Base-by-base conservation (phyloP, 2,888 invertebrate genomes). In the Agonum fuliginosum region DNA sequence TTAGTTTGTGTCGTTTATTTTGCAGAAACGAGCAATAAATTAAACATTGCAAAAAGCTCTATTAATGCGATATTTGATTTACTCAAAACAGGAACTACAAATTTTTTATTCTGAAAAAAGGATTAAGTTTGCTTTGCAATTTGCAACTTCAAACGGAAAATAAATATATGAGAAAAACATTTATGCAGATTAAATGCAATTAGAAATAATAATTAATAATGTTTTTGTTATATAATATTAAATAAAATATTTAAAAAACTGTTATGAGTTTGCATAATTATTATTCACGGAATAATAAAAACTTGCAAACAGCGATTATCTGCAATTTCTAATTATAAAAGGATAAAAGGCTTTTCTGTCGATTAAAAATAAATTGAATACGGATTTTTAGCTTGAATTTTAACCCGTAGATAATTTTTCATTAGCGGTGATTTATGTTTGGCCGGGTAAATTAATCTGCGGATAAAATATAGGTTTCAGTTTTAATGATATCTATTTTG, bases 1-100 rank as follows among this genome's bases (percentile, higher is more conserved):
- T 54, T 54, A 54, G 54, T 54, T 54, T 54, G 54, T 54, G 24
- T 22, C 54, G 54, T 22, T 54, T 12, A 54, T 54, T 54, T 54
- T 54, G 22, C 20, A 4, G 4, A 8, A n/a, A 24, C 24, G 22
- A 54, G 54, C 22, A 54, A 54, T 54, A 54, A 54, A 54, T 22
- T 54, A 22, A 24, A 54, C 24, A 54, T 54, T 54, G 24, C 54
- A 22, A 54, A 3, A 48, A 3, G 37, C 37, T 37, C 12, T n/a
- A 3, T 37, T 37, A 37, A 37, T 37, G 37, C 37, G 10, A 1
- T 37, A 6, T 34, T 34, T 4, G 10, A 37, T n/a, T 4, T 37
- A 37, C 37, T 12, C 1, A 8, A 3, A 6, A 8, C 12, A 10
- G 37, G 4, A 34, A 34, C 2, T 1, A 34, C 1, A 4, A 34